These are phyloP conservation scores for Helicolenus hilgendorfi DNA, from an alignment of 2,797 vertebrate genomes.

Conservation along the genomic window DNA sequence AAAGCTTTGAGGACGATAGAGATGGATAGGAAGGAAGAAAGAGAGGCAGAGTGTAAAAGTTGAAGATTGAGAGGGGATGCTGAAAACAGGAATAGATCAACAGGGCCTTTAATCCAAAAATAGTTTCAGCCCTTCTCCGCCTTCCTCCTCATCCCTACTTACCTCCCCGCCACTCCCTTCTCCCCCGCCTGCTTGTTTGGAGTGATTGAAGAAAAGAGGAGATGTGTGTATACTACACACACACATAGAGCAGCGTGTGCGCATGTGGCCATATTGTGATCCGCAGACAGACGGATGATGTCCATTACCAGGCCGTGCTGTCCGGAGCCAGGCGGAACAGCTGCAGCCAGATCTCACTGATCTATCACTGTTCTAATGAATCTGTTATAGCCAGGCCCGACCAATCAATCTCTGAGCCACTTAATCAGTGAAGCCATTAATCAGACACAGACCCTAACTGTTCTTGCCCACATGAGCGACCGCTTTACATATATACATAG, in stretches of 20 bases:
- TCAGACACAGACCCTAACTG: slow-evolving; percentile 67
- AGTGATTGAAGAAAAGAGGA: slow-evolving; percentile 62
- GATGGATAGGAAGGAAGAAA: slow-evolving; percentile 61
- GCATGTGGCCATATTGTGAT: slow-evolving; percentile 55
- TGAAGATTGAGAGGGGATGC: slow-evolving; percentile 73
- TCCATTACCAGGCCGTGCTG: slow-evolving; percentile 71
- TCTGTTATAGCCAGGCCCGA: slow-evolving; percentile 72
- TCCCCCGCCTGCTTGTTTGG: slow-evolving; percentile 59
- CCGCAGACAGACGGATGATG: slow-evolving; percentile 77
- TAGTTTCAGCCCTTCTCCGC: slow-evolving; percentile 67
- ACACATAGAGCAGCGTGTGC: not conserved
- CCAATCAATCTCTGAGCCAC: slow-evolving; percentile 78
- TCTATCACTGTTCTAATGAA: slow-evolving; percentile 83
- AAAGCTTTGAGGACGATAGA: slow-evolving; percentile 66
- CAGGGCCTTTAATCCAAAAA: slow-evolving; percentile 82
- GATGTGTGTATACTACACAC: slow-evolving; percentile 28
- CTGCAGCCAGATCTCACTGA: slow-evolving; percentile 79
- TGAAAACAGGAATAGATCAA: slow-evolving; percentile 85
- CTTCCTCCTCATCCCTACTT: slow-evolving; percentile 59
- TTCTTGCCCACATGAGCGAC: slow-evolving; percentile 63
- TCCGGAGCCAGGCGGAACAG: slow-evolving; percentile 75
- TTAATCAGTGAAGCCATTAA: slow-evolving; percentile 81
- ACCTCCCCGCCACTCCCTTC: slow-evolving; percentile 45
- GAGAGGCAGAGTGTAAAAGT: slow-evolving; percentile 66
- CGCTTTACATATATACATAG: slow-evolving; percentile 49